Evolutionary conservation across 2,113 vertebrate species (phyloP), one percentile per base, ranked within the genome.

Genomic region (Pterocles gutturalis): DNA sequence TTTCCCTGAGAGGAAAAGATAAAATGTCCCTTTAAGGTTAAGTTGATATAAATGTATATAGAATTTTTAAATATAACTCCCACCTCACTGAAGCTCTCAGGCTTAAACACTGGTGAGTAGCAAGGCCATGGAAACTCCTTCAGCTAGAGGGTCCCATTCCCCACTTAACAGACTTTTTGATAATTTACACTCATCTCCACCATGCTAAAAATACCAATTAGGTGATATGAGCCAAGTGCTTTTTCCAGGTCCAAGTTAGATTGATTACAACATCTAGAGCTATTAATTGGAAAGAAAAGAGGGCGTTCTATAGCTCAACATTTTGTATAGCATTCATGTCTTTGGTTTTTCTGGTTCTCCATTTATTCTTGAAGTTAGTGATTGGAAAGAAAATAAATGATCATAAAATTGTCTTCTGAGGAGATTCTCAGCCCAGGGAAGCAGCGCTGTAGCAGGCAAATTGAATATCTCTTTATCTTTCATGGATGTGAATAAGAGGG

Each of bases 271-370:
- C 57, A 83, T 71, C 78, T 78, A 69, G 65, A 95, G 70, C 89
- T 96, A 88, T 93, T 96, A 94, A 95, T 67, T 84, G 51, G 28
- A 87, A 94, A 88, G 80, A 93, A 86, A 94, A 75, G 21, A 66
- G 41, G 54, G 2, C 17, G n/a, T 67, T 65, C 18, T 55, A 36
- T 41, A 54, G 45, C 69, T 92, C 49, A 77, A 43, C 7, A 11
- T 76, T 95, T 92, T 61, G 26, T 72, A 61, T 28, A 48, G 45
- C 48, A 49, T 36, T 73, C 28, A 18, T 7, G 51, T 75, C 33
- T 77, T 31, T 77, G 49, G 41, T 29, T 80, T 83, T 86, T 89
- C 81, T 71, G 66, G 22, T 38, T 90, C 49, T 81, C 61, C 46
- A 25, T 70, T 90, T 89, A 66, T 89, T 83, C 51, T 84, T 86